These are phyloP conservation scores for Burhinus oedicnemus DNA, from an alignment of 2,113 vertebrate genomes.

Conservation along the genomic window DNA sequence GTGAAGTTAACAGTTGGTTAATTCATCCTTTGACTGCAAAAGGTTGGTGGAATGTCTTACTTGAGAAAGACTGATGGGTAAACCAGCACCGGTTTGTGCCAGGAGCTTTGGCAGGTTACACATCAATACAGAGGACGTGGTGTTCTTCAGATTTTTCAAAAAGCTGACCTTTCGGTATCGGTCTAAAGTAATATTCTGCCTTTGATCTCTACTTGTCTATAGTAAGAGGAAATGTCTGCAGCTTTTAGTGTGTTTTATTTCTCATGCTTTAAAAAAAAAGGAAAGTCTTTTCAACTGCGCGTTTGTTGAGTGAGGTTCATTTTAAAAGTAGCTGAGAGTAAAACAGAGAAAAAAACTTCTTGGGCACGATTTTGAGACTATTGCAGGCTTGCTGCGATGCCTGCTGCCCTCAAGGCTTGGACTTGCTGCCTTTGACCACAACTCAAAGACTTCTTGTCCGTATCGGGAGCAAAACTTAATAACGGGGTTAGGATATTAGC, in stretches of 20 bases:
- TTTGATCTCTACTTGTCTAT: neutral
- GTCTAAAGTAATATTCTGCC: neutral
- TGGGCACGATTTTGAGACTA: neutral
- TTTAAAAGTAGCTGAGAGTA: neutral
- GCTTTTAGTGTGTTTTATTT: neutral
- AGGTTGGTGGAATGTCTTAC: neutral
- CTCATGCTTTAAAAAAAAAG: neutral
- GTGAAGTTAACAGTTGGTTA: neutral
- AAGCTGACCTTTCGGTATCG: neutral
- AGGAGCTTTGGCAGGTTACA: neutral
- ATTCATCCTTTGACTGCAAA: neutral
- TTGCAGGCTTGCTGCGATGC: neutral
- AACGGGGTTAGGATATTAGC: too few relatives aligned
- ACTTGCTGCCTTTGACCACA: neutral
- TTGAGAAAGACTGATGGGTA: neutral
- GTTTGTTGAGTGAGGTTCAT: neutral
- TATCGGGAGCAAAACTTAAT: neutral
- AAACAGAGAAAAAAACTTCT: neutral
- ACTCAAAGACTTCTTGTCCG: neutral
- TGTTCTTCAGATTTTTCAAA: neutral
- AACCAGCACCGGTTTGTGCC: neutral
- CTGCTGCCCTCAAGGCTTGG: neutral
- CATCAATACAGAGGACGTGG: accelerated
- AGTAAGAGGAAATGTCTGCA: neutral
- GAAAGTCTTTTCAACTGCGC: neutral